Evolutionary conservation across 2,797 vertebrate genomes (phyloP).

Genomic region (Lagorchestes hirsutus): DNA sequence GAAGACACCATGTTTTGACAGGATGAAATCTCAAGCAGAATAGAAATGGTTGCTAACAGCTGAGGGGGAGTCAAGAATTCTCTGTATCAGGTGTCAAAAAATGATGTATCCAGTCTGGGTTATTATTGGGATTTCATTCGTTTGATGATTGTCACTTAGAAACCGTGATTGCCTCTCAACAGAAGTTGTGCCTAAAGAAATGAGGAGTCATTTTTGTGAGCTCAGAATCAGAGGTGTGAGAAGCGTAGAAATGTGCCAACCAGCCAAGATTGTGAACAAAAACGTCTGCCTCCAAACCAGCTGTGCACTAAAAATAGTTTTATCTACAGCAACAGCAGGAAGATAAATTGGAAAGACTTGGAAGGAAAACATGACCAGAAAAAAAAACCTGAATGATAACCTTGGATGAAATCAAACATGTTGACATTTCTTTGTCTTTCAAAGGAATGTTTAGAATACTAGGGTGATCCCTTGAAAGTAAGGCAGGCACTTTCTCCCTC

Average conservation of each 20-base stretch:
- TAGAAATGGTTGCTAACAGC: conserved; percentile 54
- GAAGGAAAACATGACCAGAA: conserved; percentile 23
- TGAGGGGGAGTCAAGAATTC: conserved; percentile 53
- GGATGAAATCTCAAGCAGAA: background rate
- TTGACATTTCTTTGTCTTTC: conserved; percentile 24
- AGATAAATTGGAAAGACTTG: conserved; percentile 56
- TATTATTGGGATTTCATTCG: conserved; percentile 35
- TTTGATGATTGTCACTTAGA: conserved; percentile 53
- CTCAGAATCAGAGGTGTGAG: conserved; percentile 57
- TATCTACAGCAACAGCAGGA: conserved; percentile 73
- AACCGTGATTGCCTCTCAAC: conserved; percentile 64
- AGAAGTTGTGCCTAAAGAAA: conserved; percentile 46
- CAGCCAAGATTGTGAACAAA: conserved; percentile 56
- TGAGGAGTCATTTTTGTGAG: conserved; percentile 47
- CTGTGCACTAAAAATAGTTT: conserved; percentile 77
- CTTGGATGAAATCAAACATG: conserved; percentile 30
- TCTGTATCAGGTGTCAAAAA: conserved; percentile 49
- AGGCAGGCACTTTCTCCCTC: background rate
- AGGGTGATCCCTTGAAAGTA: conserved; percentile 11
- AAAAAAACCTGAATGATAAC: conserved; percentile 52
- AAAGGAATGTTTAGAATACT: conserved; percentile 53
- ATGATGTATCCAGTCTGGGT: background rate
- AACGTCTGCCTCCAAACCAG: conserved; percentile 61
- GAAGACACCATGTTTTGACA: background rate
- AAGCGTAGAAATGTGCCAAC: conserved; percentile 49